Evolutionary conservation across 2,797 vertebrate species (phyloP).

Genomic region (Pseudocheirus occidentalis): DNA sequence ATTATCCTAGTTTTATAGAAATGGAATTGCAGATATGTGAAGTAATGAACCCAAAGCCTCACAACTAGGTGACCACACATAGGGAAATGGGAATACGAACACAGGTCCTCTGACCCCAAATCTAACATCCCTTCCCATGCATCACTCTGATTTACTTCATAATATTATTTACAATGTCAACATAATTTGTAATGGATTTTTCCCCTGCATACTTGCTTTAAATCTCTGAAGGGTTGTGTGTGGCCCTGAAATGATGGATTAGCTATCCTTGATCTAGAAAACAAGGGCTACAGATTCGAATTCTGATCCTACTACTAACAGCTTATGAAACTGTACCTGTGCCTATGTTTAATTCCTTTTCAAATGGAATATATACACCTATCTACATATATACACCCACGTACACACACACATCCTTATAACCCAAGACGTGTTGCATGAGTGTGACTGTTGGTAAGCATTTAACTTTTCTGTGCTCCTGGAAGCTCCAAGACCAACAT

Average conservation of each 20-base stretch:
- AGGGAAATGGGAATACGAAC: not conserved
- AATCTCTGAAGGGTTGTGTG: not conserved
- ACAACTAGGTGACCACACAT: not conserved
- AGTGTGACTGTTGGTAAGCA: not conserved
- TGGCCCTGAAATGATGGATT: not conserved
- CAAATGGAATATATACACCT: not conserved
- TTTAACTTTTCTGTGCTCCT: not conserved
- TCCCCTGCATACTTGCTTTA: not conserved
- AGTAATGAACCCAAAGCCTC: not conserved
- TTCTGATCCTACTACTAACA: not conserved
- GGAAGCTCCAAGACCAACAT: not conserved
- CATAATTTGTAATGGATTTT: not conserved
- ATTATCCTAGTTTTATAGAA: not conserved
- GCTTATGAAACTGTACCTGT: not conserved
- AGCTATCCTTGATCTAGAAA: not conserved
- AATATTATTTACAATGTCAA: not conserved
- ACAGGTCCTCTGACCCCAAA: not conserved
- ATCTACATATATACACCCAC: too few species aligned
- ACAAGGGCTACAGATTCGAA: not conserved
- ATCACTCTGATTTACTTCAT: not conserved
- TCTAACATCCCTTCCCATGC: not conserved
- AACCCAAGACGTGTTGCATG: not conserved
- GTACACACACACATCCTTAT: not conserved
- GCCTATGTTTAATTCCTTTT: not conserved
- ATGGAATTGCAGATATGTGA: not conserved